phyloP scores from a whole-genome alignment of 1,140 invertebrate species.

The Odontomachus brunneus region DNA sequence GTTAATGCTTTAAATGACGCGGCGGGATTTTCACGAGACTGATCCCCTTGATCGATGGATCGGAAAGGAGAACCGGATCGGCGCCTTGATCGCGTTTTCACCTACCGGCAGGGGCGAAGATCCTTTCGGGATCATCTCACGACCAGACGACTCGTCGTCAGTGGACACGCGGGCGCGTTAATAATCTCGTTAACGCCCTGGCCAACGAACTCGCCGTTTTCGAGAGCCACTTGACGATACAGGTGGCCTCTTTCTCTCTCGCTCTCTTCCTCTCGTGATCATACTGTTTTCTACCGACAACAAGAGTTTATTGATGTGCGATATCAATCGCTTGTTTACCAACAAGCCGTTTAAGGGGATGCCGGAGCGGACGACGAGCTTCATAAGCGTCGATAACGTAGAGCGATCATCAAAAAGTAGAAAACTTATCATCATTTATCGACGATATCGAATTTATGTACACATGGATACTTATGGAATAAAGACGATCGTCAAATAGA shows the following conservation, averaged over 20 bases:
- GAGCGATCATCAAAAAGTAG: too few species aligned
- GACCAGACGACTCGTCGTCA: conserved; percentile 30
- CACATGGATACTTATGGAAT: too few species aligned
- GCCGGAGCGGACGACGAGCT: too few species aligned
- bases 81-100: conserved; percentile 15
- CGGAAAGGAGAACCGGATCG: conserved; percentile 14
- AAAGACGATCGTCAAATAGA: too few species aligned
- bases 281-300: neutral
- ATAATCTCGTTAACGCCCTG: conserved; percentile 56
- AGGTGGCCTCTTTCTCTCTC: conserved; percentile 20
- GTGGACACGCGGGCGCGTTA: conserved; percentile 38
- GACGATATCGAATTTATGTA: too few species aligned
- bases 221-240: conserved; percentile 28
- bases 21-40: conserved; percentile 26
- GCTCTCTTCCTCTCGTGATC: conserved; percentile 7
- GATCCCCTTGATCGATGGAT: conserved; percentile 29
- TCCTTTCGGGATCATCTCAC: conserved; percentile 39
- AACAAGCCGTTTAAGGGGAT: too few species aligned
- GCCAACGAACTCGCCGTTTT: conserved; percentile 26
- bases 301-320: conserved; percentile 12
- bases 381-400: too few species aligned
- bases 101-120: neutral
- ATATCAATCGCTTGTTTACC: conserved; percentile 43
- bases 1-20: conserved; percentile 8
- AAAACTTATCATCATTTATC: too few species aligned